These are phyloP conservation scores for Anhinga anhinga DNA, from an alignment of 2,113 vertebrate genomes.

Conservation along the genomic window DNA sequence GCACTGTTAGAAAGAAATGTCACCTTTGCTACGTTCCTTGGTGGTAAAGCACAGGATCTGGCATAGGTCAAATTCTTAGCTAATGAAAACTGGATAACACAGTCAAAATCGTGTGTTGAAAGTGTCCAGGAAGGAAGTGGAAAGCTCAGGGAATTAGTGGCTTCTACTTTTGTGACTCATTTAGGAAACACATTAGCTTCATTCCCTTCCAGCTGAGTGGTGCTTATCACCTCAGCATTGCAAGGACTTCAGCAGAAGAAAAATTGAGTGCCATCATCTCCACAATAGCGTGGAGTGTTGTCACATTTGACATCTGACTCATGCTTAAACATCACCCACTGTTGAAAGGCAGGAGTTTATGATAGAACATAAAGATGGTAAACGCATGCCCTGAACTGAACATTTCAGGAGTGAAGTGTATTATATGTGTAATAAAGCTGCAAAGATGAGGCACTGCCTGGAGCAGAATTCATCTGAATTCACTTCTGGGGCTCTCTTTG, in stretches of 20 bases:
- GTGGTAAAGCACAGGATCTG: background rate
- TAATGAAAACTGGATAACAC: background rate
- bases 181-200: background rate
- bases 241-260: background rate
- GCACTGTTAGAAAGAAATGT: background rate
- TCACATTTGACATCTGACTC: conserved; percentile 13
- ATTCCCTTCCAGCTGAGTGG: background rate
- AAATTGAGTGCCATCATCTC: background rate
- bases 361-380: conserved; percentile 31
- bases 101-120: background rate
- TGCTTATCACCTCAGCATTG: background rate
- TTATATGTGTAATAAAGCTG: background rate
- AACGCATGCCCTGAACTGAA: background rate
- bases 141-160: background rate
- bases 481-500: background rate
- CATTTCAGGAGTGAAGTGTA: background rate
- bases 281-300: background rate
- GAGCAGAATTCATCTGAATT: background rate
- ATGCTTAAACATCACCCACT: background rate
- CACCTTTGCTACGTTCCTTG: rapidly evolving
- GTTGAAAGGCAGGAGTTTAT: background rate
- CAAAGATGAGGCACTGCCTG: background rate
- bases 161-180: background rate
- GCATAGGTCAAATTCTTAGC: background rate
- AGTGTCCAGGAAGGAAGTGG: background rate